phyloP scores from a whole-genome alignment of 2,113 vertebrate genomes.

The Oxyruncus cristatus region DNA sequence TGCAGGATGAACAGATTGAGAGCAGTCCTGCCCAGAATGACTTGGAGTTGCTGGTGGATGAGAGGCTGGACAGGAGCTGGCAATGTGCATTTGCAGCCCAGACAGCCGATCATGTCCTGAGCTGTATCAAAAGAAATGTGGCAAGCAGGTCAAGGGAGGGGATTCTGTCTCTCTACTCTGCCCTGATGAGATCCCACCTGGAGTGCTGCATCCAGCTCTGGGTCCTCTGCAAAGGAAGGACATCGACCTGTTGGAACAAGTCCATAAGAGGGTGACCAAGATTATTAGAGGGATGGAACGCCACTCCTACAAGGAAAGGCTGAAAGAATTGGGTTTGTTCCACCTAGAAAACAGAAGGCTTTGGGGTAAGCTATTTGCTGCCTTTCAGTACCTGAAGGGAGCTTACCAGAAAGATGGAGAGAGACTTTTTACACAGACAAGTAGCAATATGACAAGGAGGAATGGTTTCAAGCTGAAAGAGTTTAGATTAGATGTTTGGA shows the following conservation, averaged over 20 bases:
- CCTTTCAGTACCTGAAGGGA: neutral
- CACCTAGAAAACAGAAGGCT: neutral
- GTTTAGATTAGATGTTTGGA: neutral
- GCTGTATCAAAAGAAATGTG: fast-evolving
- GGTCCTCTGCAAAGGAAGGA: neutral
- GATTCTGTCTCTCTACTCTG: neutral
- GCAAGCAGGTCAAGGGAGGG: fast-evolving
- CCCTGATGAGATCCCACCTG: fast-evolving
- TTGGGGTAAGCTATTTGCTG: neutral
- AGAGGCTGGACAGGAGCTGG: neutral
- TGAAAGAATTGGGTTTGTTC: neutral
- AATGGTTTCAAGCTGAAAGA: neutral
- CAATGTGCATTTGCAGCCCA: neutral
- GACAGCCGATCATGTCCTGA: neutral
- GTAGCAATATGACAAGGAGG: neutral
- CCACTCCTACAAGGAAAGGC: neutral
- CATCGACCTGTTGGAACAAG: neutral
- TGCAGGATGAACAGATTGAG: fast-evolving
- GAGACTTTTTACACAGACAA: neutral
- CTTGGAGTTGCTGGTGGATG: too few relatives aligned
- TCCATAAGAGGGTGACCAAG: neutral
- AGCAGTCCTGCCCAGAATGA: neutral
- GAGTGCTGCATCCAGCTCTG: fast-evolving
- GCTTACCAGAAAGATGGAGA: neutral
- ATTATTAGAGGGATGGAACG: neutral